Evolutionary conservation across 2,113 vertebrate species (phyloP).

Genomic region (Progne subis): DNA sequence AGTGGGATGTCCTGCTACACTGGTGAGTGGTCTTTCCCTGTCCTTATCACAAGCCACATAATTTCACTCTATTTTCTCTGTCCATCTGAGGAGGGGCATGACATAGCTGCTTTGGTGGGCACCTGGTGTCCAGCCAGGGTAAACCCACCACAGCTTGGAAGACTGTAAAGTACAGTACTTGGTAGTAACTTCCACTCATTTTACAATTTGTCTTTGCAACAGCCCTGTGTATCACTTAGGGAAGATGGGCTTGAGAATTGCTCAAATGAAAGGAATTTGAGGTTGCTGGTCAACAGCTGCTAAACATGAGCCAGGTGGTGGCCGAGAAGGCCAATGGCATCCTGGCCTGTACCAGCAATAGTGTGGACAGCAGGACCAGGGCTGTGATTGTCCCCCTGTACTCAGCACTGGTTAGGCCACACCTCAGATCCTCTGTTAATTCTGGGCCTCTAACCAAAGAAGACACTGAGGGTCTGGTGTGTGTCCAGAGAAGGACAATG

Average conservation of each 20-base stretch:
- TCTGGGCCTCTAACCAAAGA: not conserved
- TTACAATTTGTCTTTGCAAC: not conserved
- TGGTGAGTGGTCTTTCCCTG: not conserved
- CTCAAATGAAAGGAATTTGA: not conserved
- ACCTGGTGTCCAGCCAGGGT: not conserved
- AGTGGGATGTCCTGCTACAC: not conserved
- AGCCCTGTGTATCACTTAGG: not conserved
- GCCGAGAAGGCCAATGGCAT: not conserved
- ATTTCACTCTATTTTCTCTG: not conserved
- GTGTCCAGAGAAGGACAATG: not conserved
- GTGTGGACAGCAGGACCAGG: not conserved
- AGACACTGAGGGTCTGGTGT: rapidly evolving
- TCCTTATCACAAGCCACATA: rapidly evolving
- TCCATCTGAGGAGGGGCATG: not conserved
- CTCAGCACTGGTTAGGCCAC: rapidly evolving
- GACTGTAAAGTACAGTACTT: not conserved
- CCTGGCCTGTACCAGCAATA: not conserved
- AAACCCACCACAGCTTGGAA: not conserved
- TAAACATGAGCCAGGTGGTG: not conserved
- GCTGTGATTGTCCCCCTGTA: not conserved
- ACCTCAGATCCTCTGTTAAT: rapidly evolving
- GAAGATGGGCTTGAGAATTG: not conserved
- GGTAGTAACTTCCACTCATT: not conserved
- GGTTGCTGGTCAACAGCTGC: not conserved
- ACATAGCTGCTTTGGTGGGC: not conserved